Base-by-base conservation (phyloP, 2,113 vertebrate species). In the Ciconia maguari region DNA sequence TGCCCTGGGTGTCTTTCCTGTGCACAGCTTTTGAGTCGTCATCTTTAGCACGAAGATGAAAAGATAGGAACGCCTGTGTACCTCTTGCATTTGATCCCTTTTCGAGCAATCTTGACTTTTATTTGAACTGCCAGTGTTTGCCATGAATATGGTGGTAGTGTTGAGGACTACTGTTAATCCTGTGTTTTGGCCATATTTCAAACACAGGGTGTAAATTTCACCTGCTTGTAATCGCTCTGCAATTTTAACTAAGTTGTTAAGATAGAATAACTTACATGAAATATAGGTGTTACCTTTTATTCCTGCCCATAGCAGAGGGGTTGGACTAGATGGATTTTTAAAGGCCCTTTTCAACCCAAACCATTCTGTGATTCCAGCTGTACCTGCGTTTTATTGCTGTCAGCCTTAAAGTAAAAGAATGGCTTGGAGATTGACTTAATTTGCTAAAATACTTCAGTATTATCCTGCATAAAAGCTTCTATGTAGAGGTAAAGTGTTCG, bases 131-230 rank as follows among this genome's bases (percentile, higher is more conserved):
- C 14, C 5, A 10, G 0, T 14, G 24, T 78, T 49, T 83, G 54
- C 46, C 21, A 25, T 0, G 0, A 36, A 65, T 48, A 32, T 0
- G 0, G 52, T 60, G 41, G 2, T 75, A 36, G 7, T 81, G 6
- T 10, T 69, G 68, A 91, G 64, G 32, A 3, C n/a, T 52, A 8
- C 34, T 36, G 54, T 74, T 77, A 70, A 30, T 66, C 46, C 21
- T 70, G 11, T 58, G 54, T 0, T 77, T 58, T 82, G 84, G 25
- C 86, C 7, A 0, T 46, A 26, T 84, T 93, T 93, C 74, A 71
- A 46, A 68, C 42, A 20, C 27, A 30, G 52, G 42, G 21, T 38
- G 2, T 79, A 54, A 94, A 60, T 85, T 91, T 49, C 54, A 76
- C 61, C 42, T 68, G 51, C 68, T n/a, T 38, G 27, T 78, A 82